Conservation (phyloP, 1,140 invertebrate species). For the Neodiprion fabricii region DNA sequence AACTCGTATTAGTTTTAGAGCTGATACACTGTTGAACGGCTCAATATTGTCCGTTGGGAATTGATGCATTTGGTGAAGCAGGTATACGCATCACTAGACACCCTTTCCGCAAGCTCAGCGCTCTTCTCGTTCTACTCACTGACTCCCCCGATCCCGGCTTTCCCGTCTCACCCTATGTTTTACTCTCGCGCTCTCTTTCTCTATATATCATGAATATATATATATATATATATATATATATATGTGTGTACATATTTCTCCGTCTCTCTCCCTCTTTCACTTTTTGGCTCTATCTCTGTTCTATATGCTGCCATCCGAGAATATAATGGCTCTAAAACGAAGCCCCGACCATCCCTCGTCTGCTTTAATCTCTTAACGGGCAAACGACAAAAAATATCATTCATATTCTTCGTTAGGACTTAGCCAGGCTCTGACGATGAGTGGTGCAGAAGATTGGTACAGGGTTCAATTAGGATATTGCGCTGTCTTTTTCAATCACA, state of each 20-base stretch:
- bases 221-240: background rate
- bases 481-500: slow-evolving; percentile 20
- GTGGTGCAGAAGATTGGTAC: slow-evolving; percentile 23
- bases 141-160: slow-evolving; percentile 15
- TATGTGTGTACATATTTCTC: background rate
- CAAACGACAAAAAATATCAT: slow-evolving; percentile 52
- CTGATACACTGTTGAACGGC: too few relatives aligned
- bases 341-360: slow-evolving; percentile 41
- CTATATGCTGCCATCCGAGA: slow-evolving; percentile 25
- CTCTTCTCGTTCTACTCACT: slow-evolving; percentile 15
- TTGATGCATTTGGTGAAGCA: slow-evolving; percentile 61
- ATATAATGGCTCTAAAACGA: slow-evolving; percentile 58
- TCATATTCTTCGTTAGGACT: slow-evolving; percentile 38
- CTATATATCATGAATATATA: background rate
- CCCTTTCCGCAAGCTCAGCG: slow-evolving; percentile 62
- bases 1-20: too few relatives aligned
- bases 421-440: slow-evolving; percentile 20
- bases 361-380: slow-evolving; percentile 59
- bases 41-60: background rate
- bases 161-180: slow-evolving; percentile 20
- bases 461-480: slow-evolving; percentile 51
- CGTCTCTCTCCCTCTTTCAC: slow-evolving; percentile 6
- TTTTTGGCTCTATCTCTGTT: slow-evolving; percentile 11
- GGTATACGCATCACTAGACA: slow-evolving; percentile 59
- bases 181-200: slow-evolving; percentile 18